A percentile compares a stretch with the other conserved stretches of the same genome.
Conservation (phyloP, 2,797 vertebrate genomes). For the Centropyge bicolor region DNA sequence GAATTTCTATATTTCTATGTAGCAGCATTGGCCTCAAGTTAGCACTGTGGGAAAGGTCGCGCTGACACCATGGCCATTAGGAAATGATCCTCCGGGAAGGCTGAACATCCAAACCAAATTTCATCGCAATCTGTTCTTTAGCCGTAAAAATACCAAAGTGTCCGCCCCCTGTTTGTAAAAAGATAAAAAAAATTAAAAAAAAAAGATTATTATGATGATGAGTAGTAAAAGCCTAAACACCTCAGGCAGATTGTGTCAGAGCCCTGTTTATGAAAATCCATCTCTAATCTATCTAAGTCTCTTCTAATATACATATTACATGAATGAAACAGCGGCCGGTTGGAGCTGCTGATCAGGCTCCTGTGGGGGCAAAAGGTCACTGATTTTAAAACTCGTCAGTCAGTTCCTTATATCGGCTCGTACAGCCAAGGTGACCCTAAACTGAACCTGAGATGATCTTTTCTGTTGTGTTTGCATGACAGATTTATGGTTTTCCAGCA, state of each 20-base stretch:
- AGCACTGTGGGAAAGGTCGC: neutral
- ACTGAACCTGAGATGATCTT: neutral
- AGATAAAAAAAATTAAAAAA: too few relatives aligned
- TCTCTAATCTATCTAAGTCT: conserved; percentile 38
- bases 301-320: conserved; percentile 24
- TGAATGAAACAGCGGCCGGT: conserved; percentile 34
- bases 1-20: too few relatives aligned
- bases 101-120: neutral
- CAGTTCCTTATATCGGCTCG: neutral
- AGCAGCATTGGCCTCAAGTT: neutral
- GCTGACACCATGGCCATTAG: neutral
- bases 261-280: conserved; percentile 26
- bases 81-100: neutral
- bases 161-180: neutral
- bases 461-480: conserved; percentile 13
- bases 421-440: neutral
- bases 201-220: neutral
- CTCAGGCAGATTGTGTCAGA: conserved; percentile 12
- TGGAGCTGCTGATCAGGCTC: conserved; percentile 13
- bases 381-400: conserved; percentile 8
- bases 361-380: conserved; percentile 9
- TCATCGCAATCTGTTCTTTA: neutral
- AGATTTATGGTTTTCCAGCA: conserved; percentile 1
- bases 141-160: neutral
- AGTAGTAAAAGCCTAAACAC: conserved; percentile 2